phyloP scores from a whole-genome alignment of 2,797 vertebrate genomes.

The Antrozous pallidus region DNA sequence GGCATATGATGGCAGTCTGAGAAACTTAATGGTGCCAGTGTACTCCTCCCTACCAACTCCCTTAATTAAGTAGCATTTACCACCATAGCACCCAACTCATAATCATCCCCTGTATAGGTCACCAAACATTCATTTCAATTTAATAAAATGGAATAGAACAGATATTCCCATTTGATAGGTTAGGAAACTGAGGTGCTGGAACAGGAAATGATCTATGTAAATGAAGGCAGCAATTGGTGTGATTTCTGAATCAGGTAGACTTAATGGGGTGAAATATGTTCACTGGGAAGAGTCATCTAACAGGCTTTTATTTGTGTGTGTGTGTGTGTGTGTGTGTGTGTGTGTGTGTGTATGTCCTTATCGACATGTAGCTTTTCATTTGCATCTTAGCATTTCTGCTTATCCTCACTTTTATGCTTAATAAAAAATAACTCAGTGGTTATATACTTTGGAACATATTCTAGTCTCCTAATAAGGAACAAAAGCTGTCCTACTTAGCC shows the following conservation, averaged over 20 bases:
- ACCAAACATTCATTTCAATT: neutral
- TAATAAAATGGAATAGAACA: neutral
- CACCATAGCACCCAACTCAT: accelerated
- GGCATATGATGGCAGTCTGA: neutral
- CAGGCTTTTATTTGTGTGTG: neutral
- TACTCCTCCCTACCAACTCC: no score
- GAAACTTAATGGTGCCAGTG: neutral
- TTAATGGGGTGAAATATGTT: neutral
- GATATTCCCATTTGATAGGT: neutral
- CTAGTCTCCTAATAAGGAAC: neutral
- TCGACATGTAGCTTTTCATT: neutral
- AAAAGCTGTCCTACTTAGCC: neutral
- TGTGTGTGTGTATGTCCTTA: neutral
- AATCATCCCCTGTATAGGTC: accelerated
- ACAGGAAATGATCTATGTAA: neutral
- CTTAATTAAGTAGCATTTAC: neutral
- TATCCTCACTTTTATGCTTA: neutral
- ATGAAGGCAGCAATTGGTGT: neutral
- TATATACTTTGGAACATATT: neutral
- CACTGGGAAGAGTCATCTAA: neutral
- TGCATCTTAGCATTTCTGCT: neutral
- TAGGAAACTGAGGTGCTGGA: neutral
- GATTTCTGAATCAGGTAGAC: neutral
- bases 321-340: neutral
- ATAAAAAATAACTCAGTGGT: neutral